Evolutionary conservation across 2,797 vertebrate species (phyloP), one percentile per base, ranked within the genome.

Genomic region (Sphenopsis melanotis): DNA sequence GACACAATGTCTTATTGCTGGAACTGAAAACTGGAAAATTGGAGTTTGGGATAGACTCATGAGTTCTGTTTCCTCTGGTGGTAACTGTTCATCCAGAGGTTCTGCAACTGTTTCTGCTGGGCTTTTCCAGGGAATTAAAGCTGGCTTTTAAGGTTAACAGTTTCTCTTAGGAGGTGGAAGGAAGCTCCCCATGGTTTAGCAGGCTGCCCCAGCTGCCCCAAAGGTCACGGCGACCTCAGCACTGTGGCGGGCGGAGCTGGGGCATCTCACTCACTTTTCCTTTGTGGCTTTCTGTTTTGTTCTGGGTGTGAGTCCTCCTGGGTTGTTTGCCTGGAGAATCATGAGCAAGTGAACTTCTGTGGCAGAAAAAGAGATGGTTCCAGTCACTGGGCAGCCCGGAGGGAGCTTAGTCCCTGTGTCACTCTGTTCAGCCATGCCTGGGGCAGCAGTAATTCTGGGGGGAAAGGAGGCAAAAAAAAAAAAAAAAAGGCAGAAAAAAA

Each of bases 191-290:
- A 3, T 46, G 52, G 12, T 2, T 37, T 17, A 11, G 12, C 24
- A 6, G 0, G 3, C 60, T 57, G 68, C 22, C 20, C 52, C 60
- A 47, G 53, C 23, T 52, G 0, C 37, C 57, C 0, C 0, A 0
- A 53, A 69, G 79, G 72, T 75, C 55, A 22, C 72, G 50, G 56
- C 39, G 30, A 53, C 36, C 55, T 63, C 37, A 8, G 52, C 24
- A 0, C n/a, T 9, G 47, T 0, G 0, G 26, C 0, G 0, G 23
- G 32, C 16, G 8, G 6, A 56, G n/a, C 47, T 6, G 69, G 57
- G 44, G 32, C 32, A 5, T 36, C 59, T n/a, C 1, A 0, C 22
- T 46, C 30, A 3, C 13, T 39, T 75, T 50, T 34, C 36, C 32
- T 56, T 53, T 53, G 75, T 39, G 70, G 15, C 29, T 84, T 76